Conservation (phyloP, 2,113 vertebrate genomes). For the Chaenocephalus aceratus region DNA sequence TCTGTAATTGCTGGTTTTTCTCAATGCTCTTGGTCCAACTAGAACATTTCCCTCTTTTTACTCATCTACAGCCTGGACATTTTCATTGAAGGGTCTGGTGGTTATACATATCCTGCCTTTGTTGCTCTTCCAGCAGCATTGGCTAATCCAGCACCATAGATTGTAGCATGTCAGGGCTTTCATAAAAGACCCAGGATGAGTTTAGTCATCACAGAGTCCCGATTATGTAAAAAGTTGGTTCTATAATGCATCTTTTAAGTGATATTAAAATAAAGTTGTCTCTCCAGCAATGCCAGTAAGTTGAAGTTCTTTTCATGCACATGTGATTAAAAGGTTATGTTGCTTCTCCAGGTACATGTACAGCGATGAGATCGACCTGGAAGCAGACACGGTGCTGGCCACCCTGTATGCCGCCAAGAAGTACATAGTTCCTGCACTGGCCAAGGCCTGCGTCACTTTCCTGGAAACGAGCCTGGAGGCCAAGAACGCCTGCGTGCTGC, state of each 20-base stretch:
- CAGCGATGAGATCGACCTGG: conserved; percentile 96
- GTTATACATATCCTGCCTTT: conserved; percentile 67
- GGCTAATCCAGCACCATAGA: conserved; percentile 10
- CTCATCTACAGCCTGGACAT: conserved; percentile 39
- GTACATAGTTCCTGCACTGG: conserved; percentile 95
- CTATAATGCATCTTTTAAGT: too few species aligned
- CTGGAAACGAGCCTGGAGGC: conserved; percentile 97
- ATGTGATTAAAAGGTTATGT: neutral
- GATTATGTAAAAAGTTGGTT: neutral
- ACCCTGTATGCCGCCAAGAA: conserved; percentile 98
- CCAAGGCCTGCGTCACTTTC: conserved; percentile 94
- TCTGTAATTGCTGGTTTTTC: conserved; percentile 71
- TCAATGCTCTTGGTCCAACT: conserved; percentile 62
- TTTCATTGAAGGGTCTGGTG: conserved; percentile 35
- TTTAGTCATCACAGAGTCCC: conserved; percentile 9
- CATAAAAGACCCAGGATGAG: neutral
- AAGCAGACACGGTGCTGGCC: conserved; percentile 96
- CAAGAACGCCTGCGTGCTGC: conserved; percentile 94
- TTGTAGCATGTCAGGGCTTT: neutral
- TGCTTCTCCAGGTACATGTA: conserved; percentile 91
- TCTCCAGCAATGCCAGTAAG: neutral
- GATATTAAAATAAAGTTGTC: too few species aligned
- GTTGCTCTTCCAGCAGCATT: conserved; percentile 32
- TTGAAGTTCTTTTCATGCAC: neutral
- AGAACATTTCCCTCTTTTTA: neutral